These are phyloP conservation scores for Drosophila macrothrix DNA, from an alignment of 2,888 invertebrate species.

Conservation along the genomic window DNA sequence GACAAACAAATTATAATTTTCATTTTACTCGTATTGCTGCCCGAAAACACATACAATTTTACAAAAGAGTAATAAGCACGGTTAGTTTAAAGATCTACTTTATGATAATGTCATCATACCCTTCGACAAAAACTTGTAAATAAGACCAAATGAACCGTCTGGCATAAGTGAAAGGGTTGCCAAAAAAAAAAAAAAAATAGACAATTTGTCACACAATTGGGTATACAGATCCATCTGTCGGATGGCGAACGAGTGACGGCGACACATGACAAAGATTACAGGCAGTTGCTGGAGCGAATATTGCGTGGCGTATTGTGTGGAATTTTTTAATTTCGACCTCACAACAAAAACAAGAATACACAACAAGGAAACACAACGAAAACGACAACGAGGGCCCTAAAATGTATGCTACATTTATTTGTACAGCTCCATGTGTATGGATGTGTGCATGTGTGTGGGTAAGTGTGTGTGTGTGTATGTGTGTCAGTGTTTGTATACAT, in stretches of 20 bases:
- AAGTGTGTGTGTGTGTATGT: background rate
- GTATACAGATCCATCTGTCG: conserved; percentile 44
- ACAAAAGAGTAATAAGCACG: background rate
- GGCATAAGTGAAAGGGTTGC: conserved; percentile 45
- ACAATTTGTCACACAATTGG: conserved; percentile 80
- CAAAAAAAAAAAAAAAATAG: conserved; percentile 42
- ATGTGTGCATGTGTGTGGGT: conserved; percentile 1
- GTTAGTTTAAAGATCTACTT: conserved; percentile 4
- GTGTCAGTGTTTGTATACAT: background rate
- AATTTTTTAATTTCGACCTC: conserved; percentile 74
- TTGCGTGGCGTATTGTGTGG: conserved; percentile 60
- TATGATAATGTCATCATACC: conserved; percentile 22
- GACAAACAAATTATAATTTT: background rate
- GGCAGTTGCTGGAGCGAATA: conserved; percentile 20
- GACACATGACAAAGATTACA: conserved; percentile 69
- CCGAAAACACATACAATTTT: background rate
- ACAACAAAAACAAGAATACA: conserved; percentile 34
- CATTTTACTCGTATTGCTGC: background rate
- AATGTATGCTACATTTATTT: conserved; percentile 51
- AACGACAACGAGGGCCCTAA: conserved; percentile 18
- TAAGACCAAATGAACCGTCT: conserved; percentile 33
- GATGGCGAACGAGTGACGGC: conserved; percentile 39
- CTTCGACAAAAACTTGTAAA: conserved; percentile 26
- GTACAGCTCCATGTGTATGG: conserved; percentile 6
- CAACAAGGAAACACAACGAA: conserved; percentile 12